Percentiles rank a stretch among this genome's conserved stretches.
Conservation (phyloP, 2,113 vertebrate genomes). For the Ptilorrhoa leucosticta region DNA sequence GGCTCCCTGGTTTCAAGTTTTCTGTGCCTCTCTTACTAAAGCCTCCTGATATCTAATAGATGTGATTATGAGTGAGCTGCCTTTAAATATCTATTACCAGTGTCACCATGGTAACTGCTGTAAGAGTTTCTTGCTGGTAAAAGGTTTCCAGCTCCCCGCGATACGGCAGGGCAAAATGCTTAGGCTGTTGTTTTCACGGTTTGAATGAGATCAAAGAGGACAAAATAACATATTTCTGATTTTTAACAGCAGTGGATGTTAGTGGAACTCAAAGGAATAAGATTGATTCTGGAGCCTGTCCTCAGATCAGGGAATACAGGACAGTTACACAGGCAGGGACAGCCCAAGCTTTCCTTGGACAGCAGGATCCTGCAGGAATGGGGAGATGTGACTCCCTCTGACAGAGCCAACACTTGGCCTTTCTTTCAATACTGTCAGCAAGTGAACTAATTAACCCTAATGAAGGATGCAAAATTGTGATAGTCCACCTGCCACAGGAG, state of each 20-base stretch:
- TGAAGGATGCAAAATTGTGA: background rate
- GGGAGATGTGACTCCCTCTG: background rate
- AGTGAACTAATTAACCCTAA: background rate
- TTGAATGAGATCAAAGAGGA: constrained; percentile 10
- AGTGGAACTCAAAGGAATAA: background rate
- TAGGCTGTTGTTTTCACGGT: background rate
- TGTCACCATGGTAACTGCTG: constrained; percentile 64
- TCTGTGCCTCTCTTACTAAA: background rate
- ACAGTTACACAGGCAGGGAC: background rate
- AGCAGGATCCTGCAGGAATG: background rate
- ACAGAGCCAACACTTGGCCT: background rate
- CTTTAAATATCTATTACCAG: constrained; percentile 50
- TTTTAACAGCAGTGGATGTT: background rate
- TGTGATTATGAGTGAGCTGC: constrained; percentile 45
- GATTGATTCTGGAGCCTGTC: background rate
- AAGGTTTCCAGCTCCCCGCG: background rate
- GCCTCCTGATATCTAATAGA: background rate
- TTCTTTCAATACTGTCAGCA: background rate
- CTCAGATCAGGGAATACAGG: background rate
- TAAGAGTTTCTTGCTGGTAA: background rate
- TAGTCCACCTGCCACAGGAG: background rate
- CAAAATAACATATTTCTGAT: background rate
- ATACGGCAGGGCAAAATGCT: background rate
- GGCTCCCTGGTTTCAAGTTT: background rate
- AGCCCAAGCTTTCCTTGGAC: background rate